Evolutionary conservation across 1,140 invertebrate species (phyloP).

Genomic region (Cheumatopsyche charites): DNA sequence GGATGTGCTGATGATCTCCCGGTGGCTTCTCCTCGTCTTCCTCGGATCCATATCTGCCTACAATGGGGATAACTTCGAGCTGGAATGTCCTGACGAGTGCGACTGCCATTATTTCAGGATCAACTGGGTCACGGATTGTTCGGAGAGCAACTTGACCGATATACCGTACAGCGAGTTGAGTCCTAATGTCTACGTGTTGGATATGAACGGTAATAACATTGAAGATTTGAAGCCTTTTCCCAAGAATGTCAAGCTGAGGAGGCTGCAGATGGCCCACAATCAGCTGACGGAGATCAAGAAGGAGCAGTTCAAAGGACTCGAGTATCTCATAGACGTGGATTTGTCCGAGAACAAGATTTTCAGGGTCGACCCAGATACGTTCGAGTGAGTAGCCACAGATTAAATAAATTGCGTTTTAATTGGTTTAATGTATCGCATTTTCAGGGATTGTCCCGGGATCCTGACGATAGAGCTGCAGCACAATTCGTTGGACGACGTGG

Average conservation of each 20-base stretch:
- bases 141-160: constrained; percentile 74
- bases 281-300: constrained; percentile 64
- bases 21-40: constrained; percentile 26
- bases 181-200: constrained; percentile 71
- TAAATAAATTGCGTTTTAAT: not conserved
- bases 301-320: constrained; percentile 67
- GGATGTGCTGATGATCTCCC: no score
- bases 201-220: constrained; percentile 74
- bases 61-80: constrained; percentile 67
- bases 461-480: constrained; percentile 73
- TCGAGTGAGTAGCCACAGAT: constrained; percentile 66
- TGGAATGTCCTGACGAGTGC: constrained; percentile 74
- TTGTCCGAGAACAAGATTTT: constrained; percentile 70
- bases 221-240: constrained; percentile 67
- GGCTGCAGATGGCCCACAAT: constrained; percentile 74
- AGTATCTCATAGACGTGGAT: constrained; percentile 73
- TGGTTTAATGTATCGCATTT: constrained; percentile 47
- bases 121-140: constrained; percentile 79
- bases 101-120: constrained; percentile 78
- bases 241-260: constrained; percentile 68
- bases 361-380: constrained; percentile 68
- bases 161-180: constrained; percentile 72
- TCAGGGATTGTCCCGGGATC: constrained; percentile 71
- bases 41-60: constrained; percentile 49
- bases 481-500: constrained; percentile 67